phyloP scores from a whole-genome alignment of 2,888 invertebrate genomes.

The Pristionchus japonicus region DNA sequence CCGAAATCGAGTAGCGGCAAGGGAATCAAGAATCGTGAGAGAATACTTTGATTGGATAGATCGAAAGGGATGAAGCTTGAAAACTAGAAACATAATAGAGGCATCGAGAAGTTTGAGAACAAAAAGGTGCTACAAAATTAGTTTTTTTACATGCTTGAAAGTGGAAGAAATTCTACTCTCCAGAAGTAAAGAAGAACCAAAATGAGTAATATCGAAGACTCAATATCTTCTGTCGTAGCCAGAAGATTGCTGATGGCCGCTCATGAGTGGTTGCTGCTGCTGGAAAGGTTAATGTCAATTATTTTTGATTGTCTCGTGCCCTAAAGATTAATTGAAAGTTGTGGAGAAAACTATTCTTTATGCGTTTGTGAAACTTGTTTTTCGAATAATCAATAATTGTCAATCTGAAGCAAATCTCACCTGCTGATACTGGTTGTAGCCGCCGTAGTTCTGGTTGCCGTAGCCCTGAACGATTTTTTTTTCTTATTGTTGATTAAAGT shows the following conservation, averaged over 20 bases:
- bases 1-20: background rate
- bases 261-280: background rate
- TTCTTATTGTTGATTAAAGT: background rate
- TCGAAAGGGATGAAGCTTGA: background rate
- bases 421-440: background rate
- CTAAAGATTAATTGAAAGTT: no score
- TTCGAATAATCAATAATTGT: background rate
- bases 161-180: no score
- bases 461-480: conserved; percentile 17
- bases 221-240: background rate
- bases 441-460: conserved; percentile 45
- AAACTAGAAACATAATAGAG: background rate
- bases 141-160: background rate
- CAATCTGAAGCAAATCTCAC: no score
- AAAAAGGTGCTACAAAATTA: no score
- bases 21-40: background rate
- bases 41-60: background rate
- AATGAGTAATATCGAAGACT: no score
- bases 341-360: no score
- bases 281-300: background rate
- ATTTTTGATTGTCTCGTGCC: background rate
- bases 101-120: no score
- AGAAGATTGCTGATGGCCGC: background rate
- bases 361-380: background rate
- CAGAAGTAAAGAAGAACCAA: no score